Conservation (phyloP, 1,140 invertebrate species). For the Macrobrachium rosenbergii region DNA sequence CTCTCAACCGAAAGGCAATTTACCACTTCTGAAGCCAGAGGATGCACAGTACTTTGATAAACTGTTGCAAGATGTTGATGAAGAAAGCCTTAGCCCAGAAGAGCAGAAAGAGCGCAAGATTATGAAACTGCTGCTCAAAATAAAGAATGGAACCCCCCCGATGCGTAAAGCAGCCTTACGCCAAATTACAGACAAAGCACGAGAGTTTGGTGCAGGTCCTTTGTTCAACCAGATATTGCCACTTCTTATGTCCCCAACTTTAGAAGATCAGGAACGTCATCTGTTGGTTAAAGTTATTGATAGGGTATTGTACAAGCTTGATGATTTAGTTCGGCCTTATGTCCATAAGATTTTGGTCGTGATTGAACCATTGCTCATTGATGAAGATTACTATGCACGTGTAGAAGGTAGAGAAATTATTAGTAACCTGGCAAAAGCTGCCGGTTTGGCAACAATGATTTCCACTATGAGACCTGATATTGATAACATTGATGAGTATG, state of each 20-base stretch:
- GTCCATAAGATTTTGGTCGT: constrained; percentile 99
- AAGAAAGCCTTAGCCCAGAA: constrained; percentile 94
- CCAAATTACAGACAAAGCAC: constrained; percentile 98
- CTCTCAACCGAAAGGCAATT: constrained; percentile 95
- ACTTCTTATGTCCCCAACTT: constrained; percentile 97
- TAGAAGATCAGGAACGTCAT: constrained; percentile 99
- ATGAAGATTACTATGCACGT: constrained; percentile 99
- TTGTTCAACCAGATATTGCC: constrained; percentile 99
- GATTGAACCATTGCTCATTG: constrained; percentile 98
- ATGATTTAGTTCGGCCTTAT: constrained; percentile 98
- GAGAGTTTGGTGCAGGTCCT: constrained; percentile 98
- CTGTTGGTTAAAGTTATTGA: constrained; percentile 99
- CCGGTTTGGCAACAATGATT: constrained; percentile 99
- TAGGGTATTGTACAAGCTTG: constrained; percentile 97
- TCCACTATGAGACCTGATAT: constrained; percentile 99
- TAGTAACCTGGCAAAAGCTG: constrained; percentile 99
- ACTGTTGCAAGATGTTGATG: constrained; percentile 96
- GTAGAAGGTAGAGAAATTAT: constrained; percentile 99
- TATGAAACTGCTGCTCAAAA: constrained; percentile 98
- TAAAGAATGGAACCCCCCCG: constrained; percentile 99
- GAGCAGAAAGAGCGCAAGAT: constrained; percentile 99
- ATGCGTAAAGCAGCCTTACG: constrained; percentile 98
- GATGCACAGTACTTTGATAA: constrained; percentile 99
- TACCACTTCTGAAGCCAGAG: constrained; percentile 99
- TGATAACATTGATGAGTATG: constrained; percentile 99